Percentiles rank a stretch among this genome's conserved stretches.
Conservation (phyloP, 2,797 vertebrate species). For the Hirundo rustica region DNA sequence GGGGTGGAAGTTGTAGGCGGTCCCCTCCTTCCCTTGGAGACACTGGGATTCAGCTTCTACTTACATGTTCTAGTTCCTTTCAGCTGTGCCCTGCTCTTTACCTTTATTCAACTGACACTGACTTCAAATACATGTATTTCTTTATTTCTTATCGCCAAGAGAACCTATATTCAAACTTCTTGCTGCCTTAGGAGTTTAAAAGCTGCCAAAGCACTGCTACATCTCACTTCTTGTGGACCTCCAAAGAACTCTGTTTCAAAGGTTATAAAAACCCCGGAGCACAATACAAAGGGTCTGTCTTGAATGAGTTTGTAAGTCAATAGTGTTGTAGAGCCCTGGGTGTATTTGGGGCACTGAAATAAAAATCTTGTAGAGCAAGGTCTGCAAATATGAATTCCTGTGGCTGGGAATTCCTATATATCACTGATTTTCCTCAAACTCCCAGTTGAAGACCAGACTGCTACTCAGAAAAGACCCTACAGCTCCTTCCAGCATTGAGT, state of each 20-base stretch:
- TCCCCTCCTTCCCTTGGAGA: background rate
- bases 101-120: background rate
- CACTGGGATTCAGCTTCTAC: background rate
- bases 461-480: background rate
- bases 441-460: background rate
- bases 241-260: background rate
- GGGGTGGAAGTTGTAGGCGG: background rate
- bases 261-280: background rate
- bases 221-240: background rate
- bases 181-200: background rate
- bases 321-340: background rate
- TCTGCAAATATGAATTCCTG: background rate
- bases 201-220: background rate
- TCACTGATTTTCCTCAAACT: background rate
- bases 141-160: background rate
- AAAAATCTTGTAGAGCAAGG: background rate
- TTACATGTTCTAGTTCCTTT: background rate
- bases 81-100: background rate
- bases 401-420: background rate
- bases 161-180: background rate
- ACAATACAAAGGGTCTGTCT: background rate
- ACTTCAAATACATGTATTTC: background rate
- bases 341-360: background rate
- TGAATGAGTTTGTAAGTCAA: background rate
- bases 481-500: background rate